Conservation (phyloP, 2,888 invertebrate genomes). For the Caenorhabditis drosophilae region DNA sequence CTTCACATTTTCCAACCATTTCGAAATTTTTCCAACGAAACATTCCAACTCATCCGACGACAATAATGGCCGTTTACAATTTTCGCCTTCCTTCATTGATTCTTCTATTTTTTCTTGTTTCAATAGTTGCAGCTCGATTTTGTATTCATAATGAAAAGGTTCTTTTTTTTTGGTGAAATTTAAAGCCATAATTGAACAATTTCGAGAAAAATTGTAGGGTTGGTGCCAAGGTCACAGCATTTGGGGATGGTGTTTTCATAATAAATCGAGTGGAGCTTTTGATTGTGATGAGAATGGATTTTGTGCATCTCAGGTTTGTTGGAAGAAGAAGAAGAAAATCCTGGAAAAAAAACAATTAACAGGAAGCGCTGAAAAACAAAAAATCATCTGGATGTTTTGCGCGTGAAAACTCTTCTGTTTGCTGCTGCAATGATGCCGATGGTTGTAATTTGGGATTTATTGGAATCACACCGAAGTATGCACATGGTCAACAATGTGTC, state of each 20-base stretch:
- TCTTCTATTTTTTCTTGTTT: conserved; percentile 5
- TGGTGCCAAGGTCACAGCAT: conserved; percentile 50
- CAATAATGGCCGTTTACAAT: not conserved
- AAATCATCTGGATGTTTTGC: conserved; percentile 48
- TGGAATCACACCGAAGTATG: conserved; percentile 31
- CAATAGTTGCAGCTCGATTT: conserved; percentile 9
- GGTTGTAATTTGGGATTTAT: conserved; percentile 53
- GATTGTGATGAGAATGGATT: conserved; percentile 56
- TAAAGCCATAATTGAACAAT: not conserved
- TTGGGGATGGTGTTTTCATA: conserved; percentile 62
- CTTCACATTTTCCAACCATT: not conserved
- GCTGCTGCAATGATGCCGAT: conserved; percentile 59
- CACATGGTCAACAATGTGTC: conserved; percentile 39
- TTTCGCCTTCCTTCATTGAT: not conserved
- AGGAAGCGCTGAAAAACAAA: conserved; percentile 44
- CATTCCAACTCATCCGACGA: not conserved
- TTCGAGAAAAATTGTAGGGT: conserved; percentile 31
- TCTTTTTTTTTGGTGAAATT: not conserved
- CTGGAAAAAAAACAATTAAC: not conserved
- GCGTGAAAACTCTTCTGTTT: conserved; percentile 42
- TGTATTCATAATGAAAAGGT: conserved; percentile 35
- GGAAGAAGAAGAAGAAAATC: conserved; percentile 3
- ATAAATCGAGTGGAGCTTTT: conserved; percentile 55
- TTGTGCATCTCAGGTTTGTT: too few species aligned
- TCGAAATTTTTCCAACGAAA: conserved; percentile 2